phyloP scores from a whole-genome alignment of 1,140 invertebrate species.

The Drosophila bifasciata region DNA sequence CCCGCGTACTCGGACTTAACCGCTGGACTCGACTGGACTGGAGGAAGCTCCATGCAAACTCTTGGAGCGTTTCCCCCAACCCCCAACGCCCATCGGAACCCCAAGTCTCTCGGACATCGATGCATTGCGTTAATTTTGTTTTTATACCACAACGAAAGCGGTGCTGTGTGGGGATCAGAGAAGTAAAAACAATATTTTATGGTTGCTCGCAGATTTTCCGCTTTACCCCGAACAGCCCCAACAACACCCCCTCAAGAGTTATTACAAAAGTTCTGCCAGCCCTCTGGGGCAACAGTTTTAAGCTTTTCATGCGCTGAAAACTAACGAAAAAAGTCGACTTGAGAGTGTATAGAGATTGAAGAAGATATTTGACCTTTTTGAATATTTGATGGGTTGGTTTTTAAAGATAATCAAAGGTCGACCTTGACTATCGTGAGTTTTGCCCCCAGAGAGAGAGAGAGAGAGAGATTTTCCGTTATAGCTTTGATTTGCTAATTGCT shows the following conservation, averaged over 20 bases:
- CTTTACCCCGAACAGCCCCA: not conserved
- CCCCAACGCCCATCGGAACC: not conserved
- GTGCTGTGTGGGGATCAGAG: not conserved
- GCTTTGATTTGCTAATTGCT: slow-evolving; percentile 41
- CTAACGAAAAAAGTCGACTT: slow-evolving; percentile 17
- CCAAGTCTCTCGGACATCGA: slow-evolving; percentile 42
- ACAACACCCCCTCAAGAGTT: slow-evolving; percentile 41
- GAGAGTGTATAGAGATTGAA: slow-evolving; percentile 1
- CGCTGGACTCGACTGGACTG: slow-evolving; percentile 4
- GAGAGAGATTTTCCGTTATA: not conserved
- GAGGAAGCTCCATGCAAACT: no score
- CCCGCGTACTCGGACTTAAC: no score
- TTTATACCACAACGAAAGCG: slow-evolving; percentile 37
- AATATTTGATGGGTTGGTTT: slow-evolving; percentile 44
- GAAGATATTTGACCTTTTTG: slow-evolving; percentile 39
- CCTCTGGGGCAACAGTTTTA: slow-evolving; percentile 11
- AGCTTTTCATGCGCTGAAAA: slow-evolving; percentile 31
- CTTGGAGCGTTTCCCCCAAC: not conserved
- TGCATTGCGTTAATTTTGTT: slow-evolving; percentile 69
- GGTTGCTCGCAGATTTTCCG: slow-evolving; percentile 54
- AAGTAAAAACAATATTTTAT: slow-evolving; percentile 58
- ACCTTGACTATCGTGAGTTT: slow-evolving; percentile 8
- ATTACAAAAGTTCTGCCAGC: slow-evolving; percentile 59
- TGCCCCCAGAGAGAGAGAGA: no score
- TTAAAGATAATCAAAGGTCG: slow-evolving; percentile 38